Conservation (phyloP, 1,140 invertebrate genomes). For the Paraescarpia echinospica region DNA sequence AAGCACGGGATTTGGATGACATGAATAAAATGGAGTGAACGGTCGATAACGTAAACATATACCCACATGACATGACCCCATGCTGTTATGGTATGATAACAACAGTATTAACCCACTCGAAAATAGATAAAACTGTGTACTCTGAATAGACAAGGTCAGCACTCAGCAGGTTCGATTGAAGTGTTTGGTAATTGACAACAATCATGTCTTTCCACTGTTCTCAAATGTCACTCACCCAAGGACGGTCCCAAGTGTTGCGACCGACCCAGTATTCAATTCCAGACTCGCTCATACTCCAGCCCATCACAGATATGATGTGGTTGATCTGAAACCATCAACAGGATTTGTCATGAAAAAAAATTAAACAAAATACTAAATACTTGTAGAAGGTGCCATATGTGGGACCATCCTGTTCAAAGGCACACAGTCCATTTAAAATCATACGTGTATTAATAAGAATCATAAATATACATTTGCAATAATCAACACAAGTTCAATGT, state of each 20-base stretch:
- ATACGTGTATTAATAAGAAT: too few species aligned
- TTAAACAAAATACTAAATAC: too few species aligned
- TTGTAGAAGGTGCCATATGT: too few species aligned
- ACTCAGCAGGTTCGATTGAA: neutral
- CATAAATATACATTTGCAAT: too few species aligned
- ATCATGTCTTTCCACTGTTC: too few species aligned
- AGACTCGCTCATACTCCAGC: slow-evolving; percentile 59
- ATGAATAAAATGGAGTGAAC: neutral
- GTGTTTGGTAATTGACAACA: neutral
- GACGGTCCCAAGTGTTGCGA: slow-evolving; percentile 61
- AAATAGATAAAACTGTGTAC: neutral
- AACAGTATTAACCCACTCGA: neutral
- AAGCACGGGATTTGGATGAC: neutral
- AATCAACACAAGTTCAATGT: too few species aligned
- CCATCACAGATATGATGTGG: slow-evolving; percentile 61
- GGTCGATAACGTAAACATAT: neutral
- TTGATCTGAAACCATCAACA: slow-evolving; percentile 51
- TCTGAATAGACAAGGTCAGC: neutral
- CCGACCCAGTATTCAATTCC: slow-evolving; percentile 62
- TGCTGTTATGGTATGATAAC: neutral
- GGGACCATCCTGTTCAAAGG: too few species aligned
- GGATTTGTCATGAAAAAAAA: neutral
- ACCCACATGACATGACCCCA: neutral
- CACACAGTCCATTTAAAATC: too few species aligned
- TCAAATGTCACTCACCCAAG: slow-evolving; percentile 52